phyloP scores from a whole-genome alignment of 2,113 vertebrate species.

The Murina feae region DNA sequence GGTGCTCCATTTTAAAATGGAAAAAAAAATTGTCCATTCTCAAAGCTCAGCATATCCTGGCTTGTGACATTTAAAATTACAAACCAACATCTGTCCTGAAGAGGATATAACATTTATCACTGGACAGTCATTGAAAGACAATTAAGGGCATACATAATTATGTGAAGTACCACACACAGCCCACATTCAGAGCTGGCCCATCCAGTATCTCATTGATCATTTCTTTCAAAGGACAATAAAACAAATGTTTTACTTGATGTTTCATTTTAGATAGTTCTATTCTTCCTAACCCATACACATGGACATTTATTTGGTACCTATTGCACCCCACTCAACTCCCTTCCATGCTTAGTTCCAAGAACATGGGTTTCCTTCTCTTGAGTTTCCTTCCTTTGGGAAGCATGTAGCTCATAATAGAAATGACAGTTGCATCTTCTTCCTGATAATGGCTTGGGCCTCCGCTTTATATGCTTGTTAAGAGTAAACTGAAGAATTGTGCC shows the following conservation, averaged over 20 bases:
- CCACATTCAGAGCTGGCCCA: background rate
- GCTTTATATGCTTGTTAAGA: background rate
- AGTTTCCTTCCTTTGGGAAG: background rate
- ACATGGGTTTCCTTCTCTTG: background rate
- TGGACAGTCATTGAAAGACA: background rate
- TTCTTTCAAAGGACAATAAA: constrained; percentile 18
- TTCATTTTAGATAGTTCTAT: background rate
- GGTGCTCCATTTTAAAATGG: constrained; percentile 1
- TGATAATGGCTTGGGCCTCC: background rate
- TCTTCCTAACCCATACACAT: background rate
- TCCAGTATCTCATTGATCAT: background rate
- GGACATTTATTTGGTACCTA: background rate
- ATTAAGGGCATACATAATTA: background rate
- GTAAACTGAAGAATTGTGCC: background rate
- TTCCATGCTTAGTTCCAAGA: background rate
- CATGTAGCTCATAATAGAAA: background rate
- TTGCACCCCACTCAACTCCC: background rate
- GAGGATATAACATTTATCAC: background rate
- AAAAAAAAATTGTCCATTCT: background rate
- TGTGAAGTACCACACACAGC: background rate
- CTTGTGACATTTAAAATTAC: constrained; percentile 13
- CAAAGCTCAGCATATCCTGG: background rate
- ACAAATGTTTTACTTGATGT: background rate
- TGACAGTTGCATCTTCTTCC: background rate
- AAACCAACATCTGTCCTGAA: background rate